Percentiles rank a stretch among this genome's conserved stretches.
Evolutionary conservation across 2,797 vertebrate genomes (phyloP).

Genomic region (Philypnodon macrostomus): DNA sequence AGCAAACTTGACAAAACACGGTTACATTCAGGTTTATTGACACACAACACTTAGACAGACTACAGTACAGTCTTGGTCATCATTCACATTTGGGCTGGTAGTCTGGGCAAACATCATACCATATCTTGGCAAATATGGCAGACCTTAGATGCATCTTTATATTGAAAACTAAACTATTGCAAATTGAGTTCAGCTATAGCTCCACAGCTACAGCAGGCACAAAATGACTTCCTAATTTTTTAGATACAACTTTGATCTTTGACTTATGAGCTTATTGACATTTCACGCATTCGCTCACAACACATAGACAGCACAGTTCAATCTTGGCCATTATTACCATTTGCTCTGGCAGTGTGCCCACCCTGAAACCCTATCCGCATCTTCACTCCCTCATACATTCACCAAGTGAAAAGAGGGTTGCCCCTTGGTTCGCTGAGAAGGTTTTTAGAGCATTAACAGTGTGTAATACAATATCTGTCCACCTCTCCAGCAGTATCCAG

Average conservation of each 20-base stretch:
- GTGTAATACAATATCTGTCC: constrained; percentile 67
- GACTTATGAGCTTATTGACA: constrained; percentile 32
- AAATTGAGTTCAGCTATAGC: no score
- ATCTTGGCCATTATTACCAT: constrained; percentile 50
- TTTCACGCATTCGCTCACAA: constrained; percentile 8
- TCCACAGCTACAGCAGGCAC: no score
- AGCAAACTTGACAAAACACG: no score
- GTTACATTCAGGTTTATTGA: no score
- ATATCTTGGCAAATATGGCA: no score
- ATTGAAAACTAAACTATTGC: no score
- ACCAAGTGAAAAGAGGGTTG: constrained; percentile 52
- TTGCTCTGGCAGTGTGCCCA: constrained; percentile 56
- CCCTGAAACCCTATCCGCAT: constrained; percentile 63
- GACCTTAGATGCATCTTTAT: no score
- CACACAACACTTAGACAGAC: no score
- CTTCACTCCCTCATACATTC: constrained; percentile 47
- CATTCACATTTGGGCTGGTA: no score
- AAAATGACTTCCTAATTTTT: no score
- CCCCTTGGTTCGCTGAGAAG: constrained; percentile 56
- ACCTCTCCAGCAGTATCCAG: constrained; percentile 31
- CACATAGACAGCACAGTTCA: constrained; percentile 28
- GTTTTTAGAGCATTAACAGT: constrained; percentile 65
- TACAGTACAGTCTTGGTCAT: no score
- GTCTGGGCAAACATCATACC: no score
- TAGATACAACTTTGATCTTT: not conserved